Conservation (phyloP, 1,140 invertebrate species). For the Drosophila grimshawi region DNA sequence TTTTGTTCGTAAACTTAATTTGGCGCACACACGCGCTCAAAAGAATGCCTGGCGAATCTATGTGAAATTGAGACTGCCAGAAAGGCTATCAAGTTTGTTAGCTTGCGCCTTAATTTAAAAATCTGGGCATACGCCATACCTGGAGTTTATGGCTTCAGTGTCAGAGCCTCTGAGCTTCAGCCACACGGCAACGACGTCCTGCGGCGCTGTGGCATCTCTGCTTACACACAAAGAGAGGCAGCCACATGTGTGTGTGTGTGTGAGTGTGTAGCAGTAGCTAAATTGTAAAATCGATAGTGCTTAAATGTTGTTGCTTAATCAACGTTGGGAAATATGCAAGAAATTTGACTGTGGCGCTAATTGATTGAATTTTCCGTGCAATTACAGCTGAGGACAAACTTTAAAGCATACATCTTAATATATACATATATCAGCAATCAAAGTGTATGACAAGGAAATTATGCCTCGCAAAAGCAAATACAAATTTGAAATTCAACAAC, state of each 20-base stretch:
- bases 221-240: conserved; percentile 50
- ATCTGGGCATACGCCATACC: conserved; percentile 60
- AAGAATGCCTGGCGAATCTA: conserved; percentile 17
- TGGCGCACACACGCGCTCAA: not conserved
- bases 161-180: conserved; percentile 40
- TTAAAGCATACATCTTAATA: conserved; percentile 71
- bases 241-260: conserved; percentile 8
- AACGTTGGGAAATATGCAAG: conserved; percentile 29
- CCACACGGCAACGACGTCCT: conserved; percentile 41
- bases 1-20: conserved; percentile 20
- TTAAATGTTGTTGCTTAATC: conserved; percentile 41
- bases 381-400: conserved; percentile 45
- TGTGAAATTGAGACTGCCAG: conserved; percentile 8
- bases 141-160: conserved; percentile 66
- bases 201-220: conserved; percentile 49
- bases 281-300: conserved; percentile 69
- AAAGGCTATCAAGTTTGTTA: conserved; percentile 11
- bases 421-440: conserved; percentile 54
- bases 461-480: conserved; percentile 54
- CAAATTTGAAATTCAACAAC: conserved; percentile 65
- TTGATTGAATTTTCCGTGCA: conserved; percentile 66
- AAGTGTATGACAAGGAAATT: conserved; percentile 79
- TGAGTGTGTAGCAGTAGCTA: conserved; percentile 27
- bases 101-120: conserved; percentile 55
- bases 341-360: conserved; percentile 51